phyloP scores from a whole-genome alignment of 2,797 vertebrate genomes.

The Pachyuromys duprasi region DNA sequence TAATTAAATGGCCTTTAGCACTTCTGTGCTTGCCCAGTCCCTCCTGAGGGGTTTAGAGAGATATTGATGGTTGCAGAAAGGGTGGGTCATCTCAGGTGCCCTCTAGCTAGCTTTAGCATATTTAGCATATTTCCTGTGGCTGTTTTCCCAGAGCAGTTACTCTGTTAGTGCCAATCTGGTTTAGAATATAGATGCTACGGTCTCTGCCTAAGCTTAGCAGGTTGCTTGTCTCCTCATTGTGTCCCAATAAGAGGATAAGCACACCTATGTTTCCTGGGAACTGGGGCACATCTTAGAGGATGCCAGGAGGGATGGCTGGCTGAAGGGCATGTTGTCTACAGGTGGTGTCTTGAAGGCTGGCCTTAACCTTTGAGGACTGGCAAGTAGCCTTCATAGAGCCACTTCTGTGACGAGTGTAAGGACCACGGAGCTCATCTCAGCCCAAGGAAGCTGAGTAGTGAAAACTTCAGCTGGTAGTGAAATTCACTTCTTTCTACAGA shows the following conservation, averaged over 20 bases:
- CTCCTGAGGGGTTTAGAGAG: not conserved
- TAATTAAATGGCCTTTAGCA: not conserved
- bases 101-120: not conserved
- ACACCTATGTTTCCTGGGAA: not conserved
- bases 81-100: not conserved
- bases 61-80: not conserved
- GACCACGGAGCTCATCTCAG: not conserved
- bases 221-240: not conserved
- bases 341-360: not conserved
- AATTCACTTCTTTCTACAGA: not conserved
- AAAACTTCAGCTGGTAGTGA: not conserved
- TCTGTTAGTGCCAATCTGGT: not conserved
- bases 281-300: not conserved
- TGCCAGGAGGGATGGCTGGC: not conserved
- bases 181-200: not conserved
- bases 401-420: not conserved
- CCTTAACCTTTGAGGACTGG: not conserved
- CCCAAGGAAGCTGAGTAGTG: not conserved
- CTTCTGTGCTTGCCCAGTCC: not conserved
- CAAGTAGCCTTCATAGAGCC: not conserved
- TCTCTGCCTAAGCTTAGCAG: not conserved
- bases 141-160: not conserved
- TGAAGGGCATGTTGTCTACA: not conserved
- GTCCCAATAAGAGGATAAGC: not conserved
- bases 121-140: not conserved